Evolutionary conservation across 2,113 vertebrate species (phyloP).

Genomic region (Cebus imitator): DNA sequence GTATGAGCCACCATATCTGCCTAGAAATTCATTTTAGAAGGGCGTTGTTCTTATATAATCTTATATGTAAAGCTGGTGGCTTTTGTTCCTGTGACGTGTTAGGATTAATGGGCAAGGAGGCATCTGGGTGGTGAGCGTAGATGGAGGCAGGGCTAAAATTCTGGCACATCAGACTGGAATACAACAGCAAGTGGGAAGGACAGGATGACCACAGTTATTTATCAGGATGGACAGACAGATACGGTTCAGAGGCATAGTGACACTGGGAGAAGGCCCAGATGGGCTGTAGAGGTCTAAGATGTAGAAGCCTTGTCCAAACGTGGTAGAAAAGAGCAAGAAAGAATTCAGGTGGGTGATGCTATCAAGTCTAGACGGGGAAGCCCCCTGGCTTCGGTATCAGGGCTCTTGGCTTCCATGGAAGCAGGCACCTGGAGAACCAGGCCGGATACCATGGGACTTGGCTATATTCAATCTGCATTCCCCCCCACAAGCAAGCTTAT

Average conservation of each 20-base stretch:
- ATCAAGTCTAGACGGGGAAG: background rate
- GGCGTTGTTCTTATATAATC: background rate
- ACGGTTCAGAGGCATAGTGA: background rate
- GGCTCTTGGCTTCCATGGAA: background rate
- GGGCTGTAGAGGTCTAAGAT: background rate
- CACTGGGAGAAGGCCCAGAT: background rate
- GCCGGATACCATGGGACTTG: background rate
- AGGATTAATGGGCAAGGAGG: background rate
- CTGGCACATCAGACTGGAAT: background rate
- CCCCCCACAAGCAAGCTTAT: background rate
- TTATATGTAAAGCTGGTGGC: background rate
- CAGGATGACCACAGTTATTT: background rate
- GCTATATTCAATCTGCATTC: background rate
- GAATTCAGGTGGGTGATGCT: background rate
- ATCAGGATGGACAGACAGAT: background rate
- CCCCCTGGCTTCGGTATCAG: background rate
- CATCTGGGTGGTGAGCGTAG: background rate
- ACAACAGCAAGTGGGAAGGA: background rate
- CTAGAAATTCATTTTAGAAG: background rate
- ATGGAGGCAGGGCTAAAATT: background rate
- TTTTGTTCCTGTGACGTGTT: background rate
- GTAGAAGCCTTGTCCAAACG: background rate
- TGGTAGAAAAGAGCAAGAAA: background rate
- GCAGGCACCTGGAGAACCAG: background rate
- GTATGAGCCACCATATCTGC: background rate